phyloP scores from a whole-genome alignment of 2,113 vertebrate species.

The Ancistrus triradiatus region DNA sequence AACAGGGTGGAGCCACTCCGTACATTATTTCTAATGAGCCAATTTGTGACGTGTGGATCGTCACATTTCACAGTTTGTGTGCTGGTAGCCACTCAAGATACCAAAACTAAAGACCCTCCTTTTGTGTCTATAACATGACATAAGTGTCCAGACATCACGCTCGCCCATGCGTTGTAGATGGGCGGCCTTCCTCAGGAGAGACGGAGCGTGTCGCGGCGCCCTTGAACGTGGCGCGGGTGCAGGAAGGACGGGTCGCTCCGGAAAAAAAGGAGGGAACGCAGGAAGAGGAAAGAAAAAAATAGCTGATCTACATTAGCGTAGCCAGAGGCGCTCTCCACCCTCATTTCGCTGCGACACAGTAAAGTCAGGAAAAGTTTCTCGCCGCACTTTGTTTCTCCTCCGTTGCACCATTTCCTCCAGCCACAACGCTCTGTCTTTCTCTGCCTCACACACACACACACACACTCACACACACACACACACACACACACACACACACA shows the following conservation, averaged over 20 bases:
- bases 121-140: too few species aligned
- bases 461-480: not conserved
- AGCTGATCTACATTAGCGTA: conserved; percentile 45
- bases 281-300: conserved; percentile 34
- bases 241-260: conserved; percentile 31
- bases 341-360: conserved; percentile 17
- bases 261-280: conserved; percentile 14
- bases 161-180: too few species aligned
- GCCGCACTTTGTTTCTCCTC: not conserved
- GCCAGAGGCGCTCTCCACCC: conserved; percentile 36
- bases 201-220: not conserved
- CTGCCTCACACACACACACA: not conserved
- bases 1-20: too few species aligned
- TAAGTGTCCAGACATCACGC: too few species aligned
- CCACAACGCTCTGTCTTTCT: not conserved
- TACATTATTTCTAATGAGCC: too few species aligned
- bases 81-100: too few species aligned
- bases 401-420: too few species aligned
- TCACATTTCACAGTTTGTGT: too few species aligned
- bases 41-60: too few species aligned
- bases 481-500: not conserved
- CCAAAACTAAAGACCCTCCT: too few species aligned
- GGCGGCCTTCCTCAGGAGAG: too few species aligned
- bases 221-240: conserved; percentile 42
- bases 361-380: conserved; percentile 17